These are phyloP conservation scores for Micronycteris hirsuta DNA, from an alignment of 2,113 vertebrate species.

Conservation along the genomic window DNA sequence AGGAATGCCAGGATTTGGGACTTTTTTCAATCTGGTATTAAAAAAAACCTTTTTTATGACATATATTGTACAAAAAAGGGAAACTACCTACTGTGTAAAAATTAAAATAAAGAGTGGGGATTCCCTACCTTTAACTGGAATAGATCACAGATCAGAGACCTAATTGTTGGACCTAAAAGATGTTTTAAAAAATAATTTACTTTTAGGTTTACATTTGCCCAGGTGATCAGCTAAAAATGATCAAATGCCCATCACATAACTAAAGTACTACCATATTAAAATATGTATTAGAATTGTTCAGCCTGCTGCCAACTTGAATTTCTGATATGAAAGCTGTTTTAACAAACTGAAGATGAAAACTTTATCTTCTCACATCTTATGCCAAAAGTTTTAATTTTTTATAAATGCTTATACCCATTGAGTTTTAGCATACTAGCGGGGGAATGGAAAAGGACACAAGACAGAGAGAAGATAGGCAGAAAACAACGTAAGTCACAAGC, in stretches of 20 bases:
- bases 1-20: neutral
- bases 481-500: neutral
- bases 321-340: neutral
- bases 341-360: neutral
- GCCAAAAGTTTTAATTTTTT: neutral
- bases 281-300: neutral
- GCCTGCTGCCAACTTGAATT: neutral
- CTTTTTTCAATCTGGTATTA: neutral
- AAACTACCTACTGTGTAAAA: neutral
- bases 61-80: neutral
- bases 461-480: neutral
- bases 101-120: neutral
- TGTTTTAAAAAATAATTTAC: neutral
- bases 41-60: neutral
- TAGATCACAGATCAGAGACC: neutral
- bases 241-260: neutral
- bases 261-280: neutral
- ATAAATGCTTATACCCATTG: neutral
- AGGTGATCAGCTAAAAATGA: neutral
- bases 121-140: neutral
- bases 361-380: neutral
- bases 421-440: neutral
- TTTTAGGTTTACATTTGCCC: neutral
- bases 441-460: neutral
- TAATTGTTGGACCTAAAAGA: neutral